Evolutionary conservation across 2,113 vertebrate genomes (phyloP).

Genomic region (Paracanthobrama guichenoti): DNA sequence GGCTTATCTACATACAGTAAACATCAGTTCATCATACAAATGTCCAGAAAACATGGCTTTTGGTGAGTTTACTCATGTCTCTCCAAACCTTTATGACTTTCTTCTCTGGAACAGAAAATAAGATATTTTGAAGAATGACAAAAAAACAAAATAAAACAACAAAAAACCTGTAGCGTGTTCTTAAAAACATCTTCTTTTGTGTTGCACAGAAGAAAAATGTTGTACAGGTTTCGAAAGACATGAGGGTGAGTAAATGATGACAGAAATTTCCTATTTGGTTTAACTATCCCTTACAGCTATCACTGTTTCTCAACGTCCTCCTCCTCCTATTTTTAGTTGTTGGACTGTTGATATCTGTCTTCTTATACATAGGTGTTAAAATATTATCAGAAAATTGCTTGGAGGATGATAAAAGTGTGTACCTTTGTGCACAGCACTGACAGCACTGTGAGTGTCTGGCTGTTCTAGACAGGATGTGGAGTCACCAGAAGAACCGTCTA

Average conservation of each 20-base stretch:
- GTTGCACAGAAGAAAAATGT: background rate
- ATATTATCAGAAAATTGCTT: slow-evolving; percentile 21
- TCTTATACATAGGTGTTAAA: background rate
- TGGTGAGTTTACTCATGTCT: background rate
- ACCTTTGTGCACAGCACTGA: slow-evolving; percentile 3
- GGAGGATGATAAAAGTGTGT: slow-evolving; percentile 8
- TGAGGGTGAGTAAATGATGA: background rate
- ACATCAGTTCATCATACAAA: background rate
- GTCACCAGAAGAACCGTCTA: slow-evolving; percentile 47
- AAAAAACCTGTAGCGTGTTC: too few species aligned
- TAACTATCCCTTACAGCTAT: background rate
- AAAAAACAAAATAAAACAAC: too few species aligned
- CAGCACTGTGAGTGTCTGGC: slow-evolving; percentile 47
- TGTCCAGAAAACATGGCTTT: background rate
- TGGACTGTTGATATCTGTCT: background rate
- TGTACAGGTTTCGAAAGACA: background rate
- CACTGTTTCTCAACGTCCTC: background rate
- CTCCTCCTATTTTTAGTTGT: background rate
- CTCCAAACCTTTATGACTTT: background rate
- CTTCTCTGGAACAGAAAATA: background rate
- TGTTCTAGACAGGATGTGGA: slow-evolving; percentile 63
- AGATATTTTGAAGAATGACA: background rate
- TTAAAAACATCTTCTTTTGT: too few species aligned
- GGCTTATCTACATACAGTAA: background rate
- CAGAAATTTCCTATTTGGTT: background rate